Base-by-base conservation (phyloP, 1,140 invertebrate genomes). In the Diabrotica undecimpunctata region DNA sequence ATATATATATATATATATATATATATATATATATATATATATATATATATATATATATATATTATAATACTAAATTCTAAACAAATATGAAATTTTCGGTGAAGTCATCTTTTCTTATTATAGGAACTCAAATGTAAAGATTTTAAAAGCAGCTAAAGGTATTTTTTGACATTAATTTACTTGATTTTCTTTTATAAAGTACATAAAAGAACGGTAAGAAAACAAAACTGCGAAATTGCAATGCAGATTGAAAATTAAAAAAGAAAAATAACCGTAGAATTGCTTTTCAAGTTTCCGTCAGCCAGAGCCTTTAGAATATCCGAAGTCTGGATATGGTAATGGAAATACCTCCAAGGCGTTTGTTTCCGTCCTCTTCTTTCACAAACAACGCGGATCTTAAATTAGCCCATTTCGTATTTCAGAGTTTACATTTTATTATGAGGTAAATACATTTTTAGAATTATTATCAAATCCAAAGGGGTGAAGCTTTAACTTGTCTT, bases 301-400 rank as follows among this genome's bases (percentile, higher is more conserved):
- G 39, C 37, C 55, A 3, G 12, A 11, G 36, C 37, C 35, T 38
- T 57, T 12, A 35, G 59, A 52, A 52, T 55, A 52, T 61, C n/a
- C 46, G 50, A 61, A 61, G 39, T 50, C 46, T 61, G 59, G 35
- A 52, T 51, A 61, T 36, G 46, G 59, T 61, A 61, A 61, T 61
- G 59, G n/a, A 61, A 61, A 52, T 53, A 46, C 14, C 35, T 61
- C 9, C 13, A 39, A 35, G 59, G 59, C 50, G 50, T 61, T 61
- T 61, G 35, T 53, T 61, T 36, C 25, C 39, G 46, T 61, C 50
- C 13, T 55, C 25, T 35, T 60, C 46, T 38, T 57, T 61, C 46
- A n/a, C 14, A 53, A 35, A 61, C 46, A 61, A 61, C 10, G 10
- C 46, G 7, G 46, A 61, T 61, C 11, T 61, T 37, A 52, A 61